Evolutionary conservation across 2,888 invertebrate species (phyloP), one percentile per base, ranked within the genome.

Genomic region (Proisotoma minuta): DNA sequence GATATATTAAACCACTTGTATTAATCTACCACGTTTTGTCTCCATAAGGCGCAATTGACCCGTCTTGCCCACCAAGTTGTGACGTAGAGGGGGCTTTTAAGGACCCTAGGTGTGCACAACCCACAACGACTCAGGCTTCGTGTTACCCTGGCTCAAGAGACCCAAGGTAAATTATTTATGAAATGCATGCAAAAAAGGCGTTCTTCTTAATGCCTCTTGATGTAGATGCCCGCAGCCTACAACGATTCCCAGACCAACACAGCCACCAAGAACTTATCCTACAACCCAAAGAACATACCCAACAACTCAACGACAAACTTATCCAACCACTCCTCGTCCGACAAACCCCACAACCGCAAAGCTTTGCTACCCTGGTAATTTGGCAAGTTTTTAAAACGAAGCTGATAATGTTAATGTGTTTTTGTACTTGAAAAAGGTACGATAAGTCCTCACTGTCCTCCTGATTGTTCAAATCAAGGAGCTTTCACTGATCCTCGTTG

Each of bases 361-460:
- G 34, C 34, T 15, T 15, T 66, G 69, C 50, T 67, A 73, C 53
- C 74, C 74, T 47, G 74, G 74, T 48, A 63, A 70, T 3, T 53
- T n/a, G n/a, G n/a, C n/a, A n/a, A n/a, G n/a, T n/a, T n/a, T n/a
- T n/a, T n/a, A n/a, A n/a, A n/a, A n/a, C n/a, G n/a, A n/a, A n/a
- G n/a, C n/a, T n/a, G n/a, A n/a, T n/a, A n/a, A n/a, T n/a, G n/a
- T n/a, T n/a, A n/a, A n/a, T n/a, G n/a, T n/a, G n/a, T n/a, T n/a
- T n/a, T n/a, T n/a, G n/a, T n/a, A n/a, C n/a, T n/a, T n/a, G n/a
- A n/a, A n/a, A n/a, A n/a, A 34, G 24, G 26, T 10, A 15, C 56
- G 3, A 18, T n/a, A 22, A 27, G n/a, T 18, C 34, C 34, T 10
- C 8, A 15, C 8, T 34, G 60, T 20, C 56, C 56, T 1, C 56